phyloP scores from a whole-genome alignment of 2,113 vertebrate genomes.

The Tonatia bakeri region DNA sequence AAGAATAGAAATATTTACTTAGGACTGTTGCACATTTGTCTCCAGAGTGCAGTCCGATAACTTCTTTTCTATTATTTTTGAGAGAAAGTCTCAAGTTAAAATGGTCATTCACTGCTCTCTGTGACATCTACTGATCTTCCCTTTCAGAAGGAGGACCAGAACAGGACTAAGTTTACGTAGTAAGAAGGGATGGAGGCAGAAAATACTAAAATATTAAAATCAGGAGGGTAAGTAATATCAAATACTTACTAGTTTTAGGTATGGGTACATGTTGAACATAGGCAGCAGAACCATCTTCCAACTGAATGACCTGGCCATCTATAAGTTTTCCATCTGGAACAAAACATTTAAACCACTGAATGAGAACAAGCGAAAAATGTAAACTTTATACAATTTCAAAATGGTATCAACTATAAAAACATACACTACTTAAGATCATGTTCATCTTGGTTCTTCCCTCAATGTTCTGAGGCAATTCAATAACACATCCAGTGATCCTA shows the following conservation, averaged over 20 bases:
- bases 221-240: neutral
- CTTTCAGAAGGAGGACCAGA: neutral
- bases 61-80: neutral
- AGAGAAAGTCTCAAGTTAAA: neutral
- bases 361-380: neutral
- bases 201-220: neutral
- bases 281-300: slow-evolving; percentile 97
- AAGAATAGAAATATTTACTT: neutral
- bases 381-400: slow-evolving; percentile 71
- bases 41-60: neutral
- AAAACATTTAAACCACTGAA: slow-evolving; percentile 52
- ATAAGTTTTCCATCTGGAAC: slow-evolving; percentile 94
- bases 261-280: slow-evolving; percentile 96
- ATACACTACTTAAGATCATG: slow-evolving; percentile 72
- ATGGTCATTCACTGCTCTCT: neutral
- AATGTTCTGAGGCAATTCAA: slow-evolving; percentile 73
- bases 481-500: slow-evolving; percentile 70
- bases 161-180: neutral
- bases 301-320: slow-evolving; percentile 97
- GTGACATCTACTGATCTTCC: neutral
- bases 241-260: slow-evolving; percentile 91
- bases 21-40: neutral
- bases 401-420: slow-evolving; percentile 68
- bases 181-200: neutral
- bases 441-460: slow-evolving; percentile 75